Evolutionary conservation across 2,113 vertebrate genomes (phyloP).

Genomic region (Azemiops feae): DNA sequence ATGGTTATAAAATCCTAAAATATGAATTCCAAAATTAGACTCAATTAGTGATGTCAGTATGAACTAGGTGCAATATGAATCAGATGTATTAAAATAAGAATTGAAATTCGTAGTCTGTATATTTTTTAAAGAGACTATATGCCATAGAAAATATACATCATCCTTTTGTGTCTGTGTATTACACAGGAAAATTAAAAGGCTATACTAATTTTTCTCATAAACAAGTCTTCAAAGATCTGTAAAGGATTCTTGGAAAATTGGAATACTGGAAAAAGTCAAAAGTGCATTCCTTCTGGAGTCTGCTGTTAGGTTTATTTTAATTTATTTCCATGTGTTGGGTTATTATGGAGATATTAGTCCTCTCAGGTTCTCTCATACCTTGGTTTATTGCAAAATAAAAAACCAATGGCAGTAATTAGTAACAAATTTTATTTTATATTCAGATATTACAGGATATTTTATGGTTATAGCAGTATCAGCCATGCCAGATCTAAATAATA

Average conservation of each 20-base stretch:
- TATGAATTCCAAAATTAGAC: neutral
- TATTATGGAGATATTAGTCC: slow-evolving; percentile 48
- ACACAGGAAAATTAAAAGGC: neutral
- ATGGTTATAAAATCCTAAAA: neutral
- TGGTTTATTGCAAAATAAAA: slow-evolving; percentile 51
- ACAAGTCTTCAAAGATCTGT: neutral
- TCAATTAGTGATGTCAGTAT: neutral
- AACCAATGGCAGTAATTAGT: slow-evolving; percentile 18
- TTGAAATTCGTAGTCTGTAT: neutral
- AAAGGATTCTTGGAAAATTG: neutral
- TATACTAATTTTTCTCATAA: neutral
- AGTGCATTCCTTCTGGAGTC: slow-evolving; percentile 27
- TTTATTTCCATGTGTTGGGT: slow-evolving; percentile 52
- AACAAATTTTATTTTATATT: slow-evolving; percentile 33
- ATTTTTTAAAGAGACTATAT: neutral
- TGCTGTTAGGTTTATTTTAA: slow-evolving; percentile 55
- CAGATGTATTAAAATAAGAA: neutral
- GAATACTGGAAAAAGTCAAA: neutral
- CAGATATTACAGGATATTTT: slow-evolving; percentile 21
- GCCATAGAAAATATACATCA: neutral
- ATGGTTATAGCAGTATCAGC: slow-evolving; percentile 30
- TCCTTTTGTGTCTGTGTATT: neutral
- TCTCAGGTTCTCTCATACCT: slow-evolving; percentile 46
- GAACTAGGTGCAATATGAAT: neutral
- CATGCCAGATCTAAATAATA: slow-evolving; percentile 28